phyloP scores from a whole-genome alignment of 2,888 invertebrate species.

The Drosophila kanekoi region DNA sequence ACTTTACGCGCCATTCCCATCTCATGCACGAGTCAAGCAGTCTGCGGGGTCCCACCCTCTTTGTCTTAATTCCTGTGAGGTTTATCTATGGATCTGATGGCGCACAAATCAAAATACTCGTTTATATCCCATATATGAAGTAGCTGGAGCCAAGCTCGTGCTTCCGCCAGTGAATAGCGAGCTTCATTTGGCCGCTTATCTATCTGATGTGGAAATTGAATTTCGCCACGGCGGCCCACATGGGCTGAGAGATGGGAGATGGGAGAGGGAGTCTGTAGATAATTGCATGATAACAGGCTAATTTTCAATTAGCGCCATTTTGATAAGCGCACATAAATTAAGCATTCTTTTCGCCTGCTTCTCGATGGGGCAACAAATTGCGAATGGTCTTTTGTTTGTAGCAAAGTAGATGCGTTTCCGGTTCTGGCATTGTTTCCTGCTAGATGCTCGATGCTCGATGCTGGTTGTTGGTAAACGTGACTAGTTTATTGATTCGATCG shows the following conservation, averaged over 20 bases:
- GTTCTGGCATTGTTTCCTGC: slow-evolving; percentile 54
- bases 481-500: slow-evolving; percentile 73
- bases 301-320: slow-evolving; percentile 81
- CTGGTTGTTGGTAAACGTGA: slow-evolving; percentile 61
- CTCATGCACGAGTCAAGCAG: slow-evolving; percentile 45
- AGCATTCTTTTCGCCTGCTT: slow-evolving; percentile 55
- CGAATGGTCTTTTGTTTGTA: slow-evolving; percentile 61
- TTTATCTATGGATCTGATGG: slow-evolving; percentile 61
- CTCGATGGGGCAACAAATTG: slow-evolving; percentile 60
- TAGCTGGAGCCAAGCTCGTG: slow-evolving; percentile 25
- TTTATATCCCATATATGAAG: slow-evolving; percentile 18
- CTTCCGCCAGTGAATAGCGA: slow-evolving; percentile 36
- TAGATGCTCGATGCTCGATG: slow-evolving; percentile 19
- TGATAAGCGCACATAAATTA: slow-evolving; percentile 80
- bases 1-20: slow-evolving; percentile 27
- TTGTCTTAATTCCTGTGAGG: slow-evolving; percentile 51
- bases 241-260: slow-evolving; percentile 17
- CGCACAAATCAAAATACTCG: slow-evolving; percentile 65
- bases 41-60: slow-evolving; percentile 1
- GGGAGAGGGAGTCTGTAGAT: slow-evolving; percentile 67
- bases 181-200: slow-evolving; percentile 64
- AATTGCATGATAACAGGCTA: slow-evolving; percentile 77
- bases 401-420: slow-evolving; percentile 56
- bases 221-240: slow-evolving; percentile 39
- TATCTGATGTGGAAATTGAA: slow-evolving; percentile 69